These are phyloP conservation scores for Rhodinocichla rosea DNA, from an alignment of 2,113 vertebrate species.

Conservation along the genomic window DNA sequence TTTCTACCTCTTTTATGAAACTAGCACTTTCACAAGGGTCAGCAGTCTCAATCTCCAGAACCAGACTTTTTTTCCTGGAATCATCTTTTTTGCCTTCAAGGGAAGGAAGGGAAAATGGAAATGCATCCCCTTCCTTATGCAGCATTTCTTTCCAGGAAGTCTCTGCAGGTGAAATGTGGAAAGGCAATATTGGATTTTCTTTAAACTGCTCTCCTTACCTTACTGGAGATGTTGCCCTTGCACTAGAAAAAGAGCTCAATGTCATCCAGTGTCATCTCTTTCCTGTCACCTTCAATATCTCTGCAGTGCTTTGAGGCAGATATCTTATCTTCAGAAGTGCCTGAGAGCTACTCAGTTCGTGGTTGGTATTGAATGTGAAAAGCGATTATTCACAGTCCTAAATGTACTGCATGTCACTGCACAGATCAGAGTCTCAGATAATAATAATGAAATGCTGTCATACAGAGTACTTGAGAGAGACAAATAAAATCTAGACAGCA, in stretches of 20 bases:
- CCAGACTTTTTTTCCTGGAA: not conserved
- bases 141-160: not conserved
- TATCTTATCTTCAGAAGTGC: not conserved
- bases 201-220: not conserved
- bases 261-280: not conserved
- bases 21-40: not conserved
- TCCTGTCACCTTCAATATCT: constrained; percentile 23
- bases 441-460: not conserved
- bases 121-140: not conserved
- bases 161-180: not conserved
- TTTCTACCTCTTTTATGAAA: not conserved
- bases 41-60: not conserved
- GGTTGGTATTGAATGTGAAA: constrained; percentile 9
- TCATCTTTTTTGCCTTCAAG: not conserved
- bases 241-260: not conserved
- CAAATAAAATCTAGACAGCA: not conserved
- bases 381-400: constrained; percentile 2
- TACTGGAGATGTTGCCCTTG: not conserved
- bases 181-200: not conserved
- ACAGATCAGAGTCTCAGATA: not conserved
- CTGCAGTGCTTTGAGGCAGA: not conserved
- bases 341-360: not conserved
- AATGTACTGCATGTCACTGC: not conserved
- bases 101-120: not conserved
- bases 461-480: not conserved